A percentile compares a stretch with the other conserved stretches of the same genome.
Conservation (phyloP, 2,797 vertebrate genomes). For the Numenius phaeopus region DNA sequence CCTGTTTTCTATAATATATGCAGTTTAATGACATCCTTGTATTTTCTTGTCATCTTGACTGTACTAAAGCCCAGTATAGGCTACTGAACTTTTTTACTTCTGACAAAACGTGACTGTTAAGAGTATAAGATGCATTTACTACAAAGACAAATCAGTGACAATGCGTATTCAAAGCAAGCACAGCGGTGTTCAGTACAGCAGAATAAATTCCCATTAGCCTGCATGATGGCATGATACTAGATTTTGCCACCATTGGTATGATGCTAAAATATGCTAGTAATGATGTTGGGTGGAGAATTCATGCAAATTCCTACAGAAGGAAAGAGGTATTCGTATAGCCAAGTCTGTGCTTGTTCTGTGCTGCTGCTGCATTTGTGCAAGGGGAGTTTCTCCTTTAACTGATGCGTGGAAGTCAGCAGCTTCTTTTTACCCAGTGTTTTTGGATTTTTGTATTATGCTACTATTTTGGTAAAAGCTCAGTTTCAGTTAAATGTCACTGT, state of each 20-base stretch:
- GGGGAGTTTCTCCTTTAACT: neutral
- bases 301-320: neutral
- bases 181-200: neutral
- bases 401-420: conserved; percentile 1
- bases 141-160: conserved; percentile 18
- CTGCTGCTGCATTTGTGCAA: conserved; percentile 51
- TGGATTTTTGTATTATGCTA: conserved; percentile 17
- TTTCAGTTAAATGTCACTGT: conserved; percentile 29
- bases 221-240: neutral
- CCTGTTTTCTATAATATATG: conserved; percentile 69
- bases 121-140: conserved; percentile 10
- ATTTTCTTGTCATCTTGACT: conserved; percentile 58
- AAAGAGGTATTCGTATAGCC: neutral
- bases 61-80: conserved; percentile 27
- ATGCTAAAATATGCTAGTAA: neutral
- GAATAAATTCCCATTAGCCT: neutral
- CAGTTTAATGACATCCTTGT: conserved; percentile 66
- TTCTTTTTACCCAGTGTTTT: conserved; percentile 18
- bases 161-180: neutral
- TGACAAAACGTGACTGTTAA: conserved; percentile 53
- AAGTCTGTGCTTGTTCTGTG: conserved; percentile 26
- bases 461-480: conserved; percentile 41
- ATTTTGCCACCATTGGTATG: neutral
- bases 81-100: conserved; percentile 34
- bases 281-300: neutral